Evolutionary conservation across 2,888 invertebrate species (phyloP).

Genomic region (Encarsia formosa): DNA sequence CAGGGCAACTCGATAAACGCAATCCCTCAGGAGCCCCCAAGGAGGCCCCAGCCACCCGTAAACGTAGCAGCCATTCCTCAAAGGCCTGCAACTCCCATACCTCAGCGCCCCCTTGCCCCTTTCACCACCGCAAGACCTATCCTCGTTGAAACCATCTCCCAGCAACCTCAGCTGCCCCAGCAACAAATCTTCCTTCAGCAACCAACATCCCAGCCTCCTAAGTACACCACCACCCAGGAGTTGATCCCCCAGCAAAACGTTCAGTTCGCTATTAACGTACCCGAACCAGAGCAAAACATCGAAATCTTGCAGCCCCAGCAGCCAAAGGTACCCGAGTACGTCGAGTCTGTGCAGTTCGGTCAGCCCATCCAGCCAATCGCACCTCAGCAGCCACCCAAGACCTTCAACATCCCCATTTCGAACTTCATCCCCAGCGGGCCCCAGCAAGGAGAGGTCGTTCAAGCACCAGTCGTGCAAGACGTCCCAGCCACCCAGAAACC

Average conservation of each 20-base stretch:
- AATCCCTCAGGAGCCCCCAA: neutral
- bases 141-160: too few species aligned
- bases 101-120: conserved; percentile 31
- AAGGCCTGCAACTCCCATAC: neutral
- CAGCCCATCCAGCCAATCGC: conserved; percentile 17
- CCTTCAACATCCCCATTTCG: conserved; percentile 12
- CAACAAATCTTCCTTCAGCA: neutral
- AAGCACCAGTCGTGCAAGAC: neutral
- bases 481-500: conserved; percentile 1
- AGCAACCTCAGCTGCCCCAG: conserved; percentile 8
- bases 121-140: too few species aligned
- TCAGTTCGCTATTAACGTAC: neutral
- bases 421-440: too few species aligned
- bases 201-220: neutral
- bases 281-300: conserved; percentile 12
- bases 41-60: conserved; percentile 14
- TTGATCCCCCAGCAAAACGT: neutral
- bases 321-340: conserved; percentile 24
- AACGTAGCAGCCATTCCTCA: neutral
- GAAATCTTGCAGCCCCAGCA: conserved; percentile 37
- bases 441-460: neutral
- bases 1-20: neutral
- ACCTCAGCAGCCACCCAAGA: neutral
- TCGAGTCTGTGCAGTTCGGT: neutral
- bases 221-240: neutral